These are phyloP conservation scores for Scelioninae gen. 1 DNA, from an alignment of 2,888 invertebrate species.

Conservation along the genomic window DNA sequence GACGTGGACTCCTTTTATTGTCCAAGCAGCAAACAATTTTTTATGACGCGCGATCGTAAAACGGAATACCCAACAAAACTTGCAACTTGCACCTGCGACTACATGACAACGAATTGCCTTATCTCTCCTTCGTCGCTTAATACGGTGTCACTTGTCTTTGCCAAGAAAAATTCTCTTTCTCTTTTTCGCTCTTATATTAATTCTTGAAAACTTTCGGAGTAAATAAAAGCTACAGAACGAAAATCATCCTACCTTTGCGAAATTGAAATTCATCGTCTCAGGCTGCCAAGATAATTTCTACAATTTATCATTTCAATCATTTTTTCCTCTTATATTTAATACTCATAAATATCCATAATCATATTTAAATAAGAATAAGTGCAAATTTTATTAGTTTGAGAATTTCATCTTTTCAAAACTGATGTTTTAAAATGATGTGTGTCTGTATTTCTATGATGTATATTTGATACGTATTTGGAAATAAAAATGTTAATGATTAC, in stretches of 20 bases:
- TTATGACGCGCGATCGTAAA: constrained; percentile 59
- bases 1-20: constrained; percentile 49
- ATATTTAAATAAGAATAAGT: too few species aligned
- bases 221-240: constrained; percentile 47
- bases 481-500: too few species aligned
- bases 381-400: too few species aligned
- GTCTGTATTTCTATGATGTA: too few species aligned
- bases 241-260: constrained; percentile 30
- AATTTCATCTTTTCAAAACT: too few species aligned
- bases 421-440: too few species aligned
- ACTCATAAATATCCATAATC: too few species aligned
- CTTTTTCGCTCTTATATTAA: constrained; percentile 52
- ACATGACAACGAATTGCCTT: constrained; percentile 54
- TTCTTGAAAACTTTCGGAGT: constrained; percentile 52
- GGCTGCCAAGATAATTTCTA: constrained; percentile 14
- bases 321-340: background rate
- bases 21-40: constrained; percentile 51
- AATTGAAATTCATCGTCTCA: constrained; percentile 55
- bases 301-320: constrained; percentile 10
- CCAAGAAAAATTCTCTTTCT: constrained; percentile 30
- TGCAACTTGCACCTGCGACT: constrained; percentile 59
- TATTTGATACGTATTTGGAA: too few species aligned
- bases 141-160: constrained; percentile 56
- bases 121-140: constrained; percentile 62
- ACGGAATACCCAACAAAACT: constrained; percentile 51